Conservation (phyloP, 2,888 invertebrate genomes). For the Cephus rjabovi region DNA sequence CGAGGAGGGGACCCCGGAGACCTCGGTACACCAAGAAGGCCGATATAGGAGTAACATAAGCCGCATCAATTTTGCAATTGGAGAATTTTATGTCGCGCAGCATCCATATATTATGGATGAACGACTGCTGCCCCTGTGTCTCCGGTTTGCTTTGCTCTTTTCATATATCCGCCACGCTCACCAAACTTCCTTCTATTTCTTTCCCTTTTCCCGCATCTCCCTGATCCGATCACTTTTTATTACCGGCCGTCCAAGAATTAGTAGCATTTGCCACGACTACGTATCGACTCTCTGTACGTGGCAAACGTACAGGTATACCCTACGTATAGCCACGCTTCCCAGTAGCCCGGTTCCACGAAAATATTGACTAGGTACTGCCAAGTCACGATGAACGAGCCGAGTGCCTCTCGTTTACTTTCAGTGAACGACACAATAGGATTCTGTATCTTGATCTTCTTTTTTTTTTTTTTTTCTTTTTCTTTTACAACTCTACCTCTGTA, state of each 20-base stretch:
- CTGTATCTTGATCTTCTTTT: background rate
- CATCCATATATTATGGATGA: slow-evolving; percentile 61
- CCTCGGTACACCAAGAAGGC: slow-evolving; percentile 29
- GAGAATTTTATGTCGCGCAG: slow-evolving; percentile 66
- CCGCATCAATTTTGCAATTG: slow-evolving; percentile 67
- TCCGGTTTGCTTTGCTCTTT: slow-evolving; percentile 6
- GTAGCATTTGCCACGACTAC: background rate
- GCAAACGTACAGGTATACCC: background rate
- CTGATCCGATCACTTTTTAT: background rate
- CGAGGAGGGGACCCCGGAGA: slow-evolving; percentile 63
- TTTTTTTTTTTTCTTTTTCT: background rate
- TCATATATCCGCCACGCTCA: background rate
- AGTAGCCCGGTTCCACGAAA: background rate
- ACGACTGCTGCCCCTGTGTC: slow-evolving; percentile 12
- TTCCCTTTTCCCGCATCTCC: too few species aligned
- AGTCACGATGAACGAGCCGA: background rate
- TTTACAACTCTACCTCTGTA: background rate
- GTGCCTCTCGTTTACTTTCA: background rate
- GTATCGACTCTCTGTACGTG: background rate
- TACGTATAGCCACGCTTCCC: background rate
- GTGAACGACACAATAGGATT: background rate
- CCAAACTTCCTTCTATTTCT: background rate
- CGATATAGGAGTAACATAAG: slow-evolving; percentile 49
- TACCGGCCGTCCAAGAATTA: background rate
- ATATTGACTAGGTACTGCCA: background rate